Evolutionary conservation across 2,888 invertebrate species (phyloP).

Genomic region (Biston betularia): DNA sequence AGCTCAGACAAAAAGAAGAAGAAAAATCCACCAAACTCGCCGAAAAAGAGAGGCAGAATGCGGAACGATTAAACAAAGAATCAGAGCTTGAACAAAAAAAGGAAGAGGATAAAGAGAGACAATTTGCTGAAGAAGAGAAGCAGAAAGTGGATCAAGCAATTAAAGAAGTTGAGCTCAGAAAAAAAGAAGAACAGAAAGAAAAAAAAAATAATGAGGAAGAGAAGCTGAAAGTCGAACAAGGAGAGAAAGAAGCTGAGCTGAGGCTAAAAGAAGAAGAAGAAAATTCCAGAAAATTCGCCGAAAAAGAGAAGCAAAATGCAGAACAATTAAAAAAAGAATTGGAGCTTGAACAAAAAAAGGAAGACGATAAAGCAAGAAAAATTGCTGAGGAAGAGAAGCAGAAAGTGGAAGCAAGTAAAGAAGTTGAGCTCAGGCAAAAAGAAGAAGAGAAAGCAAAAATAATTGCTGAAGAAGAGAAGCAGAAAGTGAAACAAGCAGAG

Average conservation of each 20-base stretch:
- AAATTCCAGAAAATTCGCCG: conserved; percentile 17
- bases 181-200: conserved; percentile 8
- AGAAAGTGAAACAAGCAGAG: too few relatives aligned
- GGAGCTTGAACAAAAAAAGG: too few relatives aligned
- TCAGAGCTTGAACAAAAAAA: conserved; percentile 8
- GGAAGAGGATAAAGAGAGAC: conserved; percentile 23
- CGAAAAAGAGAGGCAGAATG: conserved; percentile 24
- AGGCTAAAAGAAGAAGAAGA: conserved; percentile 19
- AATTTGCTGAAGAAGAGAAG: conserved; percentile 23
- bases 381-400: too few relatives aligned
- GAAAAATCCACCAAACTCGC: not conserved
- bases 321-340: not conserved
- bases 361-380: too few relatives aligned
- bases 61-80: not conserved
- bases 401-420: not conserved
- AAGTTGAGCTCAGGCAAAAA: conserved; percentile 11
- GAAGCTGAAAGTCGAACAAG: conserved; percentile 20
- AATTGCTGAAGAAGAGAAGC: too few relatives aligned
- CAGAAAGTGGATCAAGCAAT: too few relatives aligned
- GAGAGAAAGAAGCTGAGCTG: conserved; percentile 20
- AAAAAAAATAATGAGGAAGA: not conserved
- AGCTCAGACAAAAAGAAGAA: not conserved
- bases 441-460: not conserved
- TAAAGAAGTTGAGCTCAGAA: not conserved
- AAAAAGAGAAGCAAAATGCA: not conserved